Base-by-base conservation (phyloP, 2,888 invertebrate genomes). In the Pollenia griseotomentosa region DNA sequence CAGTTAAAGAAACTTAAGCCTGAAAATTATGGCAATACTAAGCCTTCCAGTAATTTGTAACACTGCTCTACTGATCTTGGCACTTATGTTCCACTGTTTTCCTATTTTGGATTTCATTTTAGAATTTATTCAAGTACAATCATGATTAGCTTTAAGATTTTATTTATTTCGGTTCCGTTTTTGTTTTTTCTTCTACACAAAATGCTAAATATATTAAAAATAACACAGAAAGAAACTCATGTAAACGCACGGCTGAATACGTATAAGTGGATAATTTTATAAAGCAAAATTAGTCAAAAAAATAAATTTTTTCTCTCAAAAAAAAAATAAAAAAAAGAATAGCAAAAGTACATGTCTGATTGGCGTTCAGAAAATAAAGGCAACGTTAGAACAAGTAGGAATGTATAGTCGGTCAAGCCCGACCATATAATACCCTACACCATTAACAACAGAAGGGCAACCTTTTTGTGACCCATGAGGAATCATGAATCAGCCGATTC, bases 241-340 rank as follows among this genome's bases (percentile, higher is more conserved):
- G 59, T 59, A 84, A 84, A 87, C 84, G 87, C 87, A 87, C 87
- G 87, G 84, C 78, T 87, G 84, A 78, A 14, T 81, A 87, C 81
- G 74, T 78, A 84, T 84, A 87, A 87, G 87, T 84, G 87, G 81
- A 87, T 87, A 84, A 87, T 87, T 87, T 81, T 84, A 87, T 84
- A 87, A 87, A 73, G 75, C 42, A 80, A 80, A 83, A 86, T 86
- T 86, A 83, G 66, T 57, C 19, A 75, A 82, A 74, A 83, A 61
- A 66, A 61, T 55, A 48, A 66, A 44, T 57, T 66, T 44, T 61
- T n/a, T 14, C 11, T 12, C 33, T 33, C 33, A 4, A 10, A 16
- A 63, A 75, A 80, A 61, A 65, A 61, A 71, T 57, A 59, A 23
- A 16, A 7, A 16, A 74, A 74, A 46, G 59, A 23, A 73, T 48